Evolutionary conservation across 2,113 vertebrate species (phyloP), one percentile per base, ranked within the genome.

Genomic region (Siniperca chuatsi): DNA sequence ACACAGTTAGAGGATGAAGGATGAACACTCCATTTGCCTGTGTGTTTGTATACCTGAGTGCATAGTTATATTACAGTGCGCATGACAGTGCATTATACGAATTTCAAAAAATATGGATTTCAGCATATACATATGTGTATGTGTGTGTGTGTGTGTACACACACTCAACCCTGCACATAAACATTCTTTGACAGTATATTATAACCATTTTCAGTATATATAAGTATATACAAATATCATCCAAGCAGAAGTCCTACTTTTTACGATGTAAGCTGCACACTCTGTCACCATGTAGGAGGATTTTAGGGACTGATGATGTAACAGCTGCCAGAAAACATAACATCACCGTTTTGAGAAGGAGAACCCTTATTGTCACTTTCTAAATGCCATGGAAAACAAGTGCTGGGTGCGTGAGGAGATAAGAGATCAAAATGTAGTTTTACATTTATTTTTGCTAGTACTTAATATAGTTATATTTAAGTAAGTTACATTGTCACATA

Each of bases 251-350:
- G 65, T 76, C 33, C 18, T 21, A 0, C 7, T 37, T 75, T 35
- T 35, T 16, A 33, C 3, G 20, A 6, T 0, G 4, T 25, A 16
- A 48, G 46, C 40, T 12, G 42, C 50, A 33, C 1, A 5, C 66
- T 62, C 40, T 25, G 57, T 40, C 35, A 18, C 35, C 23, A 58
- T 21, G 52, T 65, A 67, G 55, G 54, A 90, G 68, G 78, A 21
- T 75, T 60, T 54, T 55, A 18, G 60, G n/a, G 23, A 29, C 37
- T n/a, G 82, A 72, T 88, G 87, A 89, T 85, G 29, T 84, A 90
- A 90, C 80, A 78, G 86, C 84, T 87, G 92, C 89, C 90, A 92
- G 75, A 85, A 50, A 79, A 42, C 29, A 68, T 87, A 81, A 80
- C 50, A 42, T 66, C 61, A 64, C 57, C 8, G 29, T 71, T 79